Conservation (phyloP, 2,888 invertebrate species). For the Sclerodermus sp. region DNA sequence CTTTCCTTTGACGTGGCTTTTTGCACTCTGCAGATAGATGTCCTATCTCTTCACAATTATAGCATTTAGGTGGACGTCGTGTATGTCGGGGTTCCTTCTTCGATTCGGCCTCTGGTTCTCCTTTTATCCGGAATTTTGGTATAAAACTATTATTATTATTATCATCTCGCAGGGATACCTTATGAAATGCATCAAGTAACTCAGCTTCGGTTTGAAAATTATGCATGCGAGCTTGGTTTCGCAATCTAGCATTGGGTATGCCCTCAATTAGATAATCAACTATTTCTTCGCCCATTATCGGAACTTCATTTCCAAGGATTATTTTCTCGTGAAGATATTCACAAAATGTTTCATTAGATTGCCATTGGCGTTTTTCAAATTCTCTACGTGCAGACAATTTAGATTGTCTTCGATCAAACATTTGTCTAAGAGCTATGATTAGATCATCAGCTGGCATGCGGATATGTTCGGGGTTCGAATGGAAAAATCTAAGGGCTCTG, state of each 20-base stretch:
- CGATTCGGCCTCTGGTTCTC: too few relatives aligned
- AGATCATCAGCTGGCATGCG: slow-evolving; percentile 8
- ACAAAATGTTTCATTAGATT: slow-evolving; percentile 12
- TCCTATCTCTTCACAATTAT: background rate
- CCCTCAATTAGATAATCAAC: slow-evolving; percentile 14
- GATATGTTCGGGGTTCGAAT: slow-evolving; percentile 16
- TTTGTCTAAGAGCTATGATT: slow-evolving; percentile 11
- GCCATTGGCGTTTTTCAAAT: slow-evolving; percentile 16
- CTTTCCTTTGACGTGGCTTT: too few relatives aligned
- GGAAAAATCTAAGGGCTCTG: slow-evolving; percentile 18
- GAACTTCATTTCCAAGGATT: slow-evolving; percentile 16
- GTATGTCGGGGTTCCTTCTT: too few relatives aligned
- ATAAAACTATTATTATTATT: too few relatives aligned
- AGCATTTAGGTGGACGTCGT: too few relatives aligned
- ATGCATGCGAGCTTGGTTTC: slow-evolving; percentile 7
- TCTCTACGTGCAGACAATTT: slow-evolving; percentile 5
- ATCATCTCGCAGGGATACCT: background rate
- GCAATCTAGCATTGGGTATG: slow-evolving; percentile 1
- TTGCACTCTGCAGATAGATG: background rate
- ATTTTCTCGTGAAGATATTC: slow-evolving; percentile 22
- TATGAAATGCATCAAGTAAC: slow-evolving; percentile 9
- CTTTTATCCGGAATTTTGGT: too few relatives aligned
- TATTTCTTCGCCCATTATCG: slow-evolving; percentile 15
- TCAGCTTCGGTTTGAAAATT: background rate
- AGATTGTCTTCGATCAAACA: slow-evolving; percentile 14